These are phyloP conservation scores for Pampus argenteus DNA, from an alignment of 2,797 vertebrate genomes.

Conservation along the genomic window DNA sequence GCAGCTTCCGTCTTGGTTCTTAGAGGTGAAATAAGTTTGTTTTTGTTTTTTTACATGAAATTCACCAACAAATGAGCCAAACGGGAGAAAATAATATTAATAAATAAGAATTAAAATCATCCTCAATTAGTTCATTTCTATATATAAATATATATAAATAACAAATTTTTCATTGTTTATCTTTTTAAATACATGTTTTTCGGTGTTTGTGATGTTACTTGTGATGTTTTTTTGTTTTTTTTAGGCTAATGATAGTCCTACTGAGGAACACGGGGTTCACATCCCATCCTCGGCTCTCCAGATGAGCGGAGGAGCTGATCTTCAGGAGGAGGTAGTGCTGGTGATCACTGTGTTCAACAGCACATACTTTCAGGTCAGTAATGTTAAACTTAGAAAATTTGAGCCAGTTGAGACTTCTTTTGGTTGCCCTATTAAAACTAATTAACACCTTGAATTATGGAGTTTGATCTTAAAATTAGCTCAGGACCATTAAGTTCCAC, in stretches of 20 bases:
- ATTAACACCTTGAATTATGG: too few relatives aligned
- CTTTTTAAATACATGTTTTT: not conserved
- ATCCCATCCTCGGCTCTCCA: constrained; percentile 73
- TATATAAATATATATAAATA: too few relatives aligned
- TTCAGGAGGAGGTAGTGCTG: constrained; percentile 31
- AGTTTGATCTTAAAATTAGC: too few relatives aligned
- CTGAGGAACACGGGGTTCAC: not conserved
- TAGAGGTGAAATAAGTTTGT: too few relatives aligned
- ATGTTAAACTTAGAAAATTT: not conserved
- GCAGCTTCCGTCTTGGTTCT: not conserved
- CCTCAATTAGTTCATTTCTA: not conserved
- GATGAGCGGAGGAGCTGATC: not conserved
- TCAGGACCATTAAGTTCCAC: too few relatives aligned
- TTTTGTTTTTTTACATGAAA: not conserved
- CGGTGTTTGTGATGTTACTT: not conserved
- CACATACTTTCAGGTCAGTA: constrained; percentile 71
- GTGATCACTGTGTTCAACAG: constrained; percentile 65
- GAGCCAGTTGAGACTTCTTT: not conserved
- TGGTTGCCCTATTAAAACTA: too few relatives aligned
- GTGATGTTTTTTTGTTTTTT: not conserved
- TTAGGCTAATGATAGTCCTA: constrained; percentile 22
- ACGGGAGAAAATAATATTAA: not conserved
- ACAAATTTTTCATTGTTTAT: not conserved
- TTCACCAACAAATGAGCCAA: not conserved
- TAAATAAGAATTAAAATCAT: not conserved